These are phyloP conservation scores for Meteorus cinctellus DNA, from an alignment of 2,888 invertebrate genomes.

Conservation along the genomic window DNA sequence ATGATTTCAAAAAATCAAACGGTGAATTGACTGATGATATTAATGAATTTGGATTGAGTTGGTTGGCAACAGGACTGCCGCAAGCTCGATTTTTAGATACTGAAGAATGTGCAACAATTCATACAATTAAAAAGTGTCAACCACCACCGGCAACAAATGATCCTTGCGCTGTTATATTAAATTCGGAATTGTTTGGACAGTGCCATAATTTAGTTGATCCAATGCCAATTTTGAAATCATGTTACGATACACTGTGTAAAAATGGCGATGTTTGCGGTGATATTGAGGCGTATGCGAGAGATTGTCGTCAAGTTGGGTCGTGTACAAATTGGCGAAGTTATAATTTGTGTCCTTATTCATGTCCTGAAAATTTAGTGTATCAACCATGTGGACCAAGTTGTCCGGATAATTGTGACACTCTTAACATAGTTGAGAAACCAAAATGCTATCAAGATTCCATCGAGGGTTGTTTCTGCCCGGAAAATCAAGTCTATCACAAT, in stretches of 20 bases:
- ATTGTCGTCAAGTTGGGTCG: conserved; percentile 82
- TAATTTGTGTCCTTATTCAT: conserved; percentile 80
- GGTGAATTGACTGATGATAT: conserved; percentile 76
- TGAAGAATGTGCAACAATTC: conserved; percentile 68
- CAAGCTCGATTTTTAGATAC: conserved; percentile 55
- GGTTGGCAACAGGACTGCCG: conserved; percentile 68
- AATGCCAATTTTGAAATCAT: conserved; percentile 79
- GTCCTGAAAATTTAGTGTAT: conserved; percentile 75
- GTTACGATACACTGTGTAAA: conserved; percentile 81
- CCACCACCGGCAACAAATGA: conserved; percentile 78
- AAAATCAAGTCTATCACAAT: conserved; percentile 81
- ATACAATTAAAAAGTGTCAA: conserved; percentile 68
- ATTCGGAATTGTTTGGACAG: conserved; percentile 77
- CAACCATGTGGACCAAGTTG: conserved; percentile 78
- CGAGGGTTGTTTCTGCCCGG: conserved; percentile 91
- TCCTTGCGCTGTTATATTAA: conserved; percentile 80
- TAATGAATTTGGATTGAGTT: conserved; percentile 76
- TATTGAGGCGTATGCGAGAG: conserved; percentile 83
- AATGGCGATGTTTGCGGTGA: conserved; percentile 78
- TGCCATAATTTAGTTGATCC: conserved; percentile 86
- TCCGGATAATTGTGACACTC: conserved; percentile 80
- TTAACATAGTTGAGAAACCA: conserved; percentile 72
- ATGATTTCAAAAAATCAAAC: conserved; percentile 76
- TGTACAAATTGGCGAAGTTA: conserved; percentile 83
- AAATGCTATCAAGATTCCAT: conserved; percentile 74